Percentiles rank a stretch among this genome's conserved stretches.
Evolutionary conservation across 1,140 invertebrate species (phyloP).

Genomic region (Aphelinus atriplicis): DNA sequence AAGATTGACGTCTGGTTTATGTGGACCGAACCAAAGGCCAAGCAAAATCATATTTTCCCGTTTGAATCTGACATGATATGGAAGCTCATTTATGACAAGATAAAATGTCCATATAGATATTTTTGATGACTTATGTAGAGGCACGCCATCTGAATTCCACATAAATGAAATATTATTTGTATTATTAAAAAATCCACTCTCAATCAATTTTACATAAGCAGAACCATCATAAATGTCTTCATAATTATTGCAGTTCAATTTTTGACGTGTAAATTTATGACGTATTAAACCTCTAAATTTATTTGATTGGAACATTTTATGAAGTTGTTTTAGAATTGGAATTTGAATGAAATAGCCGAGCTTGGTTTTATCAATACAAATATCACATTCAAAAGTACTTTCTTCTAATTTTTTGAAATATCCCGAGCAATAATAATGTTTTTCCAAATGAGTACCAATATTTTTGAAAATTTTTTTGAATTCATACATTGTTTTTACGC

Average conservation of each 20-base stretch:
- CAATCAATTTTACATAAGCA: not conserved
- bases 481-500: constrained; percentile 3
- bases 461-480: not conserved
- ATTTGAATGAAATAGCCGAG: not conserved
- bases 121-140: constrained; percentile 51
- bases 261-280: not conserved
- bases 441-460: not conserved
- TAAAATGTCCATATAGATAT: constrained; percentile 51
- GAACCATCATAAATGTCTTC: constrained; percentile 21
- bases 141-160: constrained; percentile 28
- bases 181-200: not conserved
- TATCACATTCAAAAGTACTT: not conserved
- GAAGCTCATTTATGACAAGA: constrained; percentile 44
- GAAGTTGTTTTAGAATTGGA: not conserved
- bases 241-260: constrained; percentile 1
- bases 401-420: not conserved
- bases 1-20: constrained; percentile 37
- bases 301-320: not conserved
- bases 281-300: not conserved
- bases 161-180: constrained; percentile 10
- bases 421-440: constrained; percentile 3
- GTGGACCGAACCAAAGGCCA: constrained; percentile 44
- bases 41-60: constrained; percentile 44
- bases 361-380: not conserved
- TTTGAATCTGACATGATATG: constrained; percentile 30